Evolutionary conservation across 2,113 vertebrate genomes (phyloP).

Genomic region (Pao palembangensis): DNA sequence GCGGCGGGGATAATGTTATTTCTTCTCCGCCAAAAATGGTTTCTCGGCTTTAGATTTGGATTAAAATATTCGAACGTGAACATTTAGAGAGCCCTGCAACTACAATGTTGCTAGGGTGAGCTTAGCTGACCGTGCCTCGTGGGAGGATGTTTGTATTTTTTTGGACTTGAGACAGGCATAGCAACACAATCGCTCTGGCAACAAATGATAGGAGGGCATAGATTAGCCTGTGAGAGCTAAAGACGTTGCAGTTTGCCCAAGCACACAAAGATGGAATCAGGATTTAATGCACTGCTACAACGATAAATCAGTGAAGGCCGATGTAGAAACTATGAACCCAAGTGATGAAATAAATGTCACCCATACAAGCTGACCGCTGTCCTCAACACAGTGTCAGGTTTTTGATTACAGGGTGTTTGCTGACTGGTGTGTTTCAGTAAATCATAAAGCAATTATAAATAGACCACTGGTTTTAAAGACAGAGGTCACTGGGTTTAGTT

Average conservation of each 20-base stretch:
- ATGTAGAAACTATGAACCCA: constrained; percentile 18
- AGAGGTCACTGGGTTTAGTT: constrained; percentile 30
- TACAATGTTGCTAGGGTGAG: no score
- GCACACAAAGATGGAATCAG: constrained; percentile 7
- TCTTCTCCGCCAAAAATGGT: not conserved
- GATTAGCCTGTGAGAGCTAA: constrained; percentile 10
- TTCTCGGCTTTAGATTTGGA: not conserved
- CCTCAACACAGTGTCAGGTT: constrained; percentile 8
- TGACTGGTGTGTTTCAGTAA: constrained; percentile 44
- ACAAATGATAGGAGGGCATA: constrained; percentile 28
- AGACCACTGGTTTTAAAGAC: constrained; percentile 9
- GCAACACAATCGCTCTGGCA: constrained; percentile 47
- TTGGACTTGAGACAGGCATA: constrained; percentile 28
- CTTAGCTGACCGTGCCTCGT: not conserved
- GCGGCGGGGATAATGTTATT: constrained; percentile 18
- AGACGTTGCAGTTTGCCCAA: constrained; percentile 12
- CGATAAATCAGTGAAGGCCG: constrained; percentile 31
- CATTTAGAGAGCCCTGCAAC: no score
- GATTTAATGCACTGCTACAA: constrained; percentile 31
- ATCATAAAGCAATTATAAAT: constrained; percentile 57
- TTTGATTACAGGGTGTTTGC: not conserved
- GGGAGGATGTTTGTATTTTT: constrained; percentile 24
- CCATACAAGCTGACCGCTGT: constrained; percentile 7
- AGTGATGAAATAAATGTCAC: constrained; percentile 23
- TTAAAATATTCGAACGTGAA: no score